These are phyloP conservation scores for Eretmochelys imbricata DNA, from an alignment of 2,113 vertebrate genomes.

Conservation along the genomic window DNA sequence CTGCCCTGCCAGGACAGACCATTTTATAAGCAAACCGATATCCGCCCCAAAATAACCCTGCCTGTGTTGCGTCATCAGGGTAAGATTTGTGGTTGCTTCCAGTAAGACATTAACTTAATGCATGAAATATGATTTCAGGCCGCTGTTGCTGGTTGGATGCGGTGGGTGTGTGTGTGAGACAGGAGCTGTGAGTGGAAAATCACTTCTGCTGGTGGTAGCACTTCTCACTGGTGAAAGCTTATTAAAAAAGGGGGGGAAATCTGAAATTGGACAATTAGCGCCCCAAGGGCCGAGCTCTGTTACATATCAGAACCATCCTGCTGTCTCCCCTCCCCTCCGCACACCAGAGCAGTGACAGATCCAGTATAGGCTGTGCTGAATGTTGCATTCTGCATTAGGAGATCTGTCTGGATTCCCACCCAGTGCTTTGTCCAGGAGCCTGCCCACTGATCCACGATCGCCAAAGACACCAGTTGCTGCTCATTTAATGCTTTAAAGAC, in stretches of 20 bases:
- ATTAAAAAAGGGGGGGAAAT: not conserved
- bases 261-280: not conserved
- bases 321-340: no score
- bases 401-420: not conserved
- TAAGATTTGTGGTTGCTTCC: not conserved
- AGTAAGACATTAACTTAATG: constrained; percentile 13
- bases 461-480: not conserved
- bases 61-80: not conserved
- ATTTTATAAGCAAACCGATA: not conserved
- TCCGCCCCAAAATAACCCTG: not conserved
- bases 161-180: not conserved
- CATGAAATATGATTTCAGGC: constrained; percentile 43
- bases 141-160: not conserved
- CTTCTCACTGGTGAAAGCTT: constrained; percentile 27
- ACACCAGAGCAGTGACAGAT: not conserved
- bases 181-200: constrained; percentile 34
- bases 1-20: not conserved
- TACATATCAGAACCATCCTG: not conserved
- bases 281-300: not conserved
- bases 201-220: constrained; percentile 56
- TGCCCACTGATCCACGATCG: not conserved
- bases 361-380: rapidly evolving
- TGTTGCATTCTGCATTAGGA: not conserved
- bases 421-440: not conserved
- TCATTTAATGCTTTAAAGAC: not conserved